A percentile compares a stretch with the other conserved stretches of the same genome.
Evolutionary conservation across 1,140 invertebrate species (phyloP).

Genomic region (Lordiphosa collinella): DNA sequence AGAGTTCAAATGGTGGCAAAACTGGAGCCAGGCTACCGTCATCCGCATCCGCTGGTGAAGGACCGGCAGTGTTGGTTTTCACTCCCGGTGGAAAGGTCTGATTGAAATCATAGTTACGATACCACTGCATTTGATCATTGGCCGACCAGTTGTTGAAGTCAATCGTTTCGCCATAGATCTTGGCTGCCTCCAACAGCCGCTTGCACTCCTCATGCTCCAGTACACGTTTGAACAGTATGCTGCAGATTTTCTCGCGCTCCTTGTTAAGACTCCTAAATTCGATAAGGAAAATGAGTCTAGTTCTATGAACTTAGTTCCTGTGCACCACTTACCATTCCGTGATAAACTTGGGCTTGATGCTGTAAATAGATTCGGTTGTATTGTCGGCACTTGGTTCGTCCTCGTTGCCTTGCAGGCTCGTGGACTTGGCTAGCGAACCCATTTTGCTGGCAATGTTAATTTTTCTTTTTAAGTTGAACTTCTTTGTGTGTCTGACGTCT

Average conservation of each 20-base stretch:
- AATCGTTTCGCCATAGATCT: slow-evolving; percentile 74
- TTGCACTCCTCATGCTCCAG: slow-evolving; percentile 83
- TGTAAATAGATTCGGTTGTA: slow-evolving; percentile 83
- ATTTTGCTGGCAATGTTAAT: slow-evolving; percentile 79
- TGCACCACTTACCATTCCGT: slow-evolving; percentile 83
- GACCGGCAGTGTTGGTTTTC: slow-evolving; percentile 25
- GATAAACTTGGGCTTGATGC: slow-evolving; percentile 85
- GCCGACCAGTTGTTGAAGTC: slow-evolving; percentile 56
- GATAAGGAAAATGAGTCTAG: neutral
- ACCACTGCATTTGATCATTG: slow-evolving; percentile 63
- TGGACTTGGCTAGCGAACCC: slow-evolving; percentile 85
- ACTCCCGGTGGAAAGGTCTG: slow-evolving; percentile 37
- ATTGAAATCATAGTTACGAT: slow-evolving; percentile 59
- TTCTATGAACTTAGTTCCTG: neutral
- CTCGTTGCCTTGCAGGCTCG: slow-evolving; percentile 79
- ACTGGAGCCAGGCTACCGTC: slow-evolving; percentile 81
- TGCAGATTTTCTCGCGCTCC: slow-evolving; percentile 84
- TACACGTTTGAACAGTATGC: slow-evolving; percentile 83
- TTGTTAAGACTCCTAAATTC: slow-evolving; percentile 83
- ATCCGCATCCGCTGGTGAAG: slow-evolving; percentile 30
- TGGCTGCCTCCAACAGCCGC: slow-evolving; percentile 80
- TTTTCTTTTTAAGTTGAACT: slow-evolving; percentile 45
- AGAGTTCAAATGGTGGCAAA: slow-evolving; percentile 92
- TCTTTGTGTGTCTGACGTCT: slow-evolving; percentile 33
- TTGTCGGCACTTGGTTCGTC: slow-evolving; percentile 77